Base-by-base conservation (phyloP, 2,797 vertebrate species). In the Naso thynnoides region DNA sequence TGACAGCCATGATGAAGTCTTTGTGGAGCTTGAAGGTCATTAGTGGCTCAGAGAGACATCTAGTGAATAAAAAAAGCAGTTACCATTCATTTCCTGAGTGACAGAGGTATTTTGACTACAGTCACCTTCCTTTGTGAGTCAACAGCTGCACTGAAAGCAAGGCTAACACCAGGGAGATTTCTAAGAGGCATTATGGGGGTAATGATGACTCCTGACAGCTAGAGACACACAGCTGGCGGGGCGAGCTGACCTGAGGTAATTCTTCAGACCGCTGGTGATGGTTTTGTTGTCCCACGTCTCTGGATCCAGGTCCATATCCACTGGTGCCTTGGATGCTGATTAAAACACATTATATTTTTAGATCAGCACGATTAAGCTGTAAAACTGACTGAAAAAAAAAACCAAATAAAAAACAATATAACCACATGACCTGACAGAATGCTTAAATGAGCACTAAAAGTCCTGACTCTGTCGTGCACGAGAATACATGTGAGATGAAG, bases 261-360 rank as follows among this genome's bases (percentile, higher is more conserved):
- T 99, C 94, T 99, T 99, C 77, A 99, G 93, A 62, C 97, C 97
- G 0, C 98, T 99, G 63, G 97, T 99, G 88, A 99, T 97, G 1
- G 97, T 98, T 93, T 98, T 98, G 89, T 98, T 98, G 93, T 99
- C 97, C 97, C 97, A 99, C 41, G 95, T 90, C 76, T 98, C 97
- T 56, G 96, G 93, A 89, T 99, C 96, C 87, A 99, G 94, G 89
- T 97, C 96, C 90, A 97, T 94, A 83, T 98, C 96, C 78, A 95
- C 95, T 67, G 96, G 93, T 19, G 97, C 96, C 83, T 97, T 99
- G 45, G 96, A 91, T 38, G 97, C 97, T 98, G 68, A 70, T 57
- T 88, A 68, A 84, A 85, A 81, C 52, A 79, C 39, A 74, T 79
- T 81, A 53, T 18, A 38, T 21, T 66, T 62, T 79, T 61, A 62